Base-by-base conservation (phyloP, 2,113 vertebrate species). In the Prietella phreatophila region DNA sequence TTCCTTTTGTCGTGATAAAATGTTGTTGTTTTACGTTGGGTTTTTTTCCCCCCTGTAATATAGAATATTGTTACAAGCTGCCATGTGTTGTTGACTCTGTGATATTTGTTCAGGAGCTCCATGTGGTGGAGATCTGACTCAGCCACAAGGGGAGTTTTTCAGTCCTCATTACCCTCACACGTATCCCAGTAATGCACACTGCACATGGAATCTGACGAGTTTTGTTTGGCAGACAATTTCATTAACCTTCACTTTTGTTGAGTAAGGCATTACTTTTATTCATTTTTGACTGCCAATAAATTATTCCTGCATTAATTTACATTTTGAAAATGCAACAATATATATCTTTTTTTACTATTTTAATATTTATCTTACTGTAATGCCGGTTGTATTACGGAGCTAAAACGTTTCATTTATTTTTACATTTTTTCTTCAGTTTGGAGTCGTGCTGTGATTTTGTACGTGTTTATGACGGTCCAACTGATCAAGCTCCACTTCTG, bases 111-210 rank as follows among this genome's bases (percentile, higher is more conserved):
- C 36, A 47, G 10, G 6, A 82, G 79, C 1, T 73, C 17, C 69
- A 42, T 90, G 86, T 79, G 86, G 89, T 83, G 89, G 67, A 33
- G n/a, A 20, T 36, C 27, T 90, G 83, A 88, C 82, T n/a, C 47
- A 90, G 17, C 11, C 36, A 67, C 71, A 36, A 58, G 87, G 87
- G 75, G 84, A 88, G 67, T 86, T 90, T 67, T 71, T 15, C 22
- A 90, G 84, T 55, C 87, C 85, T 11, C 6, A 33, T 42, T 88
- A 88, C 39, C 89, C 87, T 25, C 93, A 95, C 88, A 0, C 88
- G 25, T 93, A 96, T 30, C 61, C 25, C 0, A 8, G 92, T 7
- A 39, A 78, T 19, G 60, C 86, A 36, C 30, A 20, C 5, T 90
- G 89, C 67, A 85, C 67, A 81, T 89, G 89, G 89, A 79, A 4